Conservation (phyloP, 2,797 vertebrate genomes). For the Mastacembelus armatus region DNA sequence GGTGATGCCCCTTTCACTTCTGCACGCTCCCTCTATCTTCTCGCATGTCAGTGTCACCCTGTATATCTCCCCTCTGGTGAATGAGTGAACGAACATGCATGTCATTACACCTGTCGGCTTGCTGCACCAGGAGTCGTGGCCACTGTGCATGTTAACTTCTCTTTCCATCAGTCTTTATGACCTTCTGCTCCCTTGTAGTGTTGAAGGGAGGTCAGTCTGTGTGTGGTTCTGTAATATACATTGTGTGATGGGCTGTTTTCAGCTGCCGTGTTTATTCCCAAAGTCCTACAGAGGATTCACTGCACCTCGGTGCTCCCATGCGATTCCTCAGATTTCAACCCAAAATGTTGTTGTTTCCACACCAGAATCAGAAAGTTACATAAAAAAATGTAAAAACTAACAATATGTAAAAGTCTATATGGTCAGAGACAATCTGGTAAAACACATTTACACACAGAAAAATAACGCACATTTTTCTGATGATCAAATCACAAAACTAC, state of each 20-base stretch:
- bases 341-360: too few species aligned
- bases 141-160: conserved; percentile 7
- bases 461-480: too few species aligned
- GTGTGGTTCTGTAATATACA: neutral
- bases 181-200: neutral
- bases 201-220: neutral
- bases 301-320: too few species aligned
- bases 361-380: too few species aligned
- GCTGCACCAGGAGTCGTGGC: neutral
- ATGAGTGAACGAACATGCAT: conserved; percentile 21
- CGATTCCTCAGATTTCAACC: too few species aligned
- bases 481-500: too few species aligned
- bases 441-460: too few species aligned
- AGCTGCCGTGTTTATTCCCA: conserved; percentile 18
- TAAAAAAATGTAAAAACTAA: too few species aligned
- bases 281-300: conserved; percentile 33
- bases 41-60: neutral
- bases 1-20: conserved; percentile 86
- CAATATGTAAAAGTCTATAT: too few species aligned
- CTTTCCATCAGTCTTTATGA: neutral
- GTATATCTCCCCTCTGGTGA: neutral
- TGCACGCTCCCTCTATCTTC: conserved; percentile 43
- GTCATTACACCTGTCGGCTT: neutral
- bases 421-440: too few species aligned
- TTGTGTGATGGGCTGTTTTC: neutral